Percentiles rank a stretch among this genome's conserved stretches.
These are phyloP conservation scores for Atta colombica DNA, from an alignment of 1,140 invertebrate genomes.

Conservation along the genomic window DNA sequence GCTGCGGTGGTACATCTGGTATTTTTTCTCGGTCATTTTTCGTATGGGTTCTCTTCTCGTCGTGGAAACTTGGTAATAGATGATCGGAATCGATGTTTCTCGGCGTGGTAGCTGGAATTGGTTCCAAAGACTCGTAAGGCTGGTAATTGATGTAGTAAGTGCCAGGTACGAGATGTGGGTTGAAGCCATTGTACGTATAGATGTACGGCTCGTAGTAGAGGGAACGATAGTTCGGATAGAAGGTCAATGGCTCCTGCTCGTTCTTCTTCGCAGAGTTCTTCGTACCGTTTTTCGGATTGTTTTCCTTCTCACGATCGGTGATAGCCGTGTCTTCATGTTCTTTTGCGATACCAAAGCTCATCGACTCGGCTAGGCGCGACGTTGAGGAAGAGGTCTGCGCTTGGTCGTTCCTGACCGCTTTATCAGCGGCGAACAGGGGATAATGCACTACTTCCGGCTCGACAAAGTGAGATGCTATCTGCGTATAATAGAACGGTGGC, in stretches of 20 bases:
- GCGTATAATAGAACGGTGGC: conserved; percentile 83
- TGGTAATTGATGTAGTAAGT: conserved; percentile 80
- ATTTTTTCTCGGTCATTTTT: conserved; percentile 70
- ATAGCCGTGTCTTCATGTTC: not conserved
- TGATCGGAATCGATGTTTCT: conserved; percentile 61
- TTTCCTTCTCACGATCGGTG: not conserved
- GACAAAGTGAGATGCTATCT: conserved; percentile 75
- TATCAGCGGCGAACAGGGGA: not conserved
- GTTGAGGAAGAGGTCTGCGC: conserved; percentile 10
- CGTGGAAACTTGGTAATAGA: conserved; percentile 72
- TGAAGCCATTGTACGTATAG: conserved; percentile 81
- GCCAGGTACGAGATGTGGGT: conserved; percentile 76
- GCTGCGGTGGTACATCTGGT: conserved; percentile 80
- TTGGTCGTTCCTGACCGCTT: not conserved
- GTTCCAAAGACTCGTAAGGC: conserved; percentile 73
- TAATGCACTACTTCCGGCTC: conserved; percentile 72
- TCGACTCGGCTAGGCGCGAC: not conserved
- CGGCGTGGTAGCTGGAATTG: conserved; percentile 64
- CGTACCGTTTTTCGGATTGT: not conserved
- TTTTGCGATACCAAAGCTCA: conserved; percentile 32
- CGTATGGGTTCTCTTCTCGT: conserved; percentile 61
- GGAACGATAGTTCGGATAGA: conserved; percentile 83
- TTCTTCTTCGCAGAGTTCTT: conserved; percentile 58
- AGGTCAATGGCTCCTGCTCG: conserved; percentile 77
- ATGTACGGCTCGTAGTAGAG: conserved; percentile 83